Conservation (phyloP, 2,113 vertebrate species). For the Hypanus sabinus region DNA sequence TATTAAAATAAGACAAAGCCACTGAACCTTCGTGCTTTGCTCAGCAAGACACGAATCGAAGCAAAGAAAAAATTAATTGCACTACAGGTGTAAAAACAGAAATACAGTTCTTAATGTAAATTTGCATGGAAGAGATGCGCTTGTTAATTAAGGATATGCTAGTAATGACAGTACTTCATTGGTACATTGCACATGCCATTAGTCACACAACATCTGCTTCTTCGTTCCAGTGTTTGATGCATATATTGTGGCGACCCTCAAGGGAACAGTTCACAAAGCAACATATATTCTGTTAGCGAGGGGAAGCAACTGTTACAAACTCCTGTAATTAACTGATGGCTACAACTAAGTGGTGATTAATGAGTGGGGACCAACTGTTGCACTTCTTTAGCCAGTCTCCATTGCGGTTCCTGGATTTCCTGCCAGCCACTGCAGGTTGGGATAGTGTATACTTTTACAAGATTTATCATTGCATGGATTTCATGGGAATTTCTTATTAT, state of each 20-base stretch:
- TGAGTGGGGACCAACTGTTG: background rate
- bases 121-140: background rate
- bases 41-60: background rate
- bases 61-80: slow-evolving; percentile 15
- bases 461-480: background rate
- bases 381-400: background rate
- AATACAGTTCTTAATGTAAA: slow-evolving; percentile 29
- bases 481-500: background rate
- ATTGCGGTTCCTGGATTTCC: background rate
- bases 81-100: background rate
- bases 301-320: slow-evolving; percentile 6
- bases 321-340: slow-evolving; percentile 30
- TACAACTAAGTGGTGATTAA: slow-evolving; percentile 22
- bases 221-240: slow-evolving; percentile 4
- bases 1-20: slow-evolving; percentile 15
- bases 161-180: slow-evolving; percentile 28
- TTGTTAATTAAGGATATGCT: slow-evolving; percentile 21
- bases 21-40: background rate
- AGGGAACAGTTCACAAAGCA: slow-evolving; percentile 18
- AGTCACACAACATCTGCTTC: slow-evolving; percentile 21
- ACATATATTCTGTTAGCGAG: slow-evolving; percentile 18
- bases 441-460: background rate
- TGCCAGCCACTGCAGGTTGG: background rate
- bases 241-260: slow-evolving; percentile 3
- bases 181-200: slow-evolving; percentile 27